These are phyloP conservation scores for Drosophila serrata DNA, from an alignment of 1,140 invertebrate genomes.

Conservation along the genomic window DNA sequence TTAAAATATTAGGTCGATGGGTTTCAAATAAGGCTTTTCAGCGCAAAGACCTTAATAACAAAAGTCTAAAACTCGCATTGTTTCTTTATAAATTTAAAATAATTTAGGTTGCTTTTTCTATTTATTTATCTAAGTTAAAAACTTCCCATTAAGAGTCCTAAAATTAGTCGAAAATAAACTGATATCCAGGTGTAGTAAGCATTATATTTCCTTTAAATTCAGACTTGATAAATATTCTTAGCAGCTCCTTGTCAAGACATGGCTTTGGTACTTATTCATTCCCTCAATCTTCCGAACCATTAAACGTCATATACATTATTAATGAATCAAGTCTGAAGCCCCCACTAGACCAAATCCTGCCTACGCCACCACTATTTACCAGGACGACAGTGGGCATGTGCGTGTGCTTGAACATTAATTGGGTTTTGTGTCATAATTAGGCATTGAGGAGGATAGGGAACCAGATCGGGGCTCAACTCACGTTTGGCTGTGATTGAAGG, in stretches of 20 bases:
- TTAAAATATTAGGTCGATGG: not conserved
- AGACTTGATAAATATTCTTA: too few relatives aligned
- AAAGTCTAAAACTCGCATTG: too few relatives aligned
- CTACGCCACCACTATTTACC: constrained; percentile 14
- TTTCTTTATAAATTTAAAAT: not conserved
- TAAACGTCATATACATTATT: constrained; percentile 9
- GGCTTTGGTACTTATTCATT: not conserved
- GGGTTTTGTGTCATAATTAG: constrained; percentile 72
- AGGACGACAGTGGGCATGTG: constrained; percentile 20
- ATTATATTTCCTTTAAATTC: not conserved
- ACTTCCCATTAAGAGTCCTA: not conserved
- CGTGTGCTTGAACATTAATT: constrained; percentile 60
- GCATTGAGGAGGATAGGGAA: constrained; percentile 8
- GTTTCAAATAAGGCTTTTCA: not conserved
- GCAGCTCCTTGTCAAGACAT: not conserved
- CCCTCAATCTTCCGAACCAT: constrained; percentile 4
- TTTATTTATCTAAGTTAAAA: not conserved
- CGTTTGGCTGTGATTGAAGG: constrained; percentile 62
- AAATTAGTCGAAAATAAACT: not conserved
- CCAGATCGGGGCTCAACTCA: constrained; percentile 45
- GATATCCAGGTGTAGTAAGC: too few relatives aligned
- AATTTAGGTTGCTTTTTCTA: not conserved
- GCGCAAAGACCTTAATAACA: too few relatives aligned
- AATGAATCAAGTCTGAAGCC: not conserved
- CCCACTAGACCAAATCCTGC: not conserved